Percentiles rank a stretch among this genome's conserved stretches.
Evolutionary conservation across 2,888 invertebrate genomes (phyloP).

Genomic region (Glaucopsyche alexis): DNA sequence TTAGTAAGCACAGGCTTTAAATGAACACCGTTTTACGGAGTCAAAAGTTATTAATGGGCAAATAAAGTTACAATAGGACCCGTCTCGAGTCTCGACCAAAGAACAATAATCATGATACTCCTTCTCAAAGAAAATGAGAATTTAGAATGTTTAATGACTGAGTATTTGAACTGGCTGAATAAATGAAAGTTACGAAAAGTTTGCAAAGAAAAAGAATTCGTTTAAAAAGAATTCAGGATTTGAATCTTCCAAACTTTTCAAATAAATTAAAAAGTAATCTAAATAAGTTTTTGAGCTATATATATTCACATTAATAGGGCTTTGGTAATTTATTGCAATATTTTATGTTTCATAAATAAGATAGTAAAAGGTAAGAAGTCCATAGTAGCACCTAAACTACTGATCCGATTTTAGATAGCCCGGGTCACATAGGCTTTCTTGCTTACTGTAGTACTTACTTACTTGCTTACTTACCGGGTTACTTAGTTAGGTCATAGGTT

Average conservation of each 20-base stretch:
- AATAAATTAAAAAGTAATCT: conserved; percentile 11
- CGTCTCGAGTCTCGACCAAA: background rate
- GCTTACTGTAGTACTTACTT: too few species aligned
- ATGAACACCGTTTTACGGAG: background rate
- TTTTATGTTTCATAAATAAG: background rate
- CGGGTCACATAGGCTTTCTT: too few species aligned
- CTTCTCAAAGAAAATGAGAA: conserved; percentile 21
- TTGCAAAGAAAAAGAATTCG: background rate
- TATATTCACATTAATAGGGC: background rate
- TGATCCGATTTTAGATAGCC: too few species aligned
- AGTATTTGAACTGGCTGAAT: conserved; percentile 18
- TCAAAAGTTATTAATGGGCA: background rate
- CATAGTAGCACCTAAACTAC: too few species aligned
- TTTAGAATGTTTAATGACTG: conserved; percentile 19
- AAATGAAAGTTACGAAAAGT: conserved; percentile 20
- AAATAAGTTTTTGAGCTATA: background rate
- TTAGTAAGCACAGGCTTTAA: background rate
- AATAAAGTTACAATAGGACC: background rate
- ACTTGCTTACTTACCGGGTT: too few species aligned
- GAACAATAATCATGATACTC: conserved; percentile 11
- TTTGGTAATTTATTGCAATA: background rate
- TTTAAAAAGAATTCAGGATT: background rate
- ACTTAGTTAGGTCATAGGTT: background rate
- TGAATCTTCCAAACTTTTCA: background rate
- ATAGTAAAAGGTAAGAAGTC: background rate